phyloP scores from a whole-genome alignment of 1,140 invertebrate genomes.

The Prorops nasuta region DNA sequence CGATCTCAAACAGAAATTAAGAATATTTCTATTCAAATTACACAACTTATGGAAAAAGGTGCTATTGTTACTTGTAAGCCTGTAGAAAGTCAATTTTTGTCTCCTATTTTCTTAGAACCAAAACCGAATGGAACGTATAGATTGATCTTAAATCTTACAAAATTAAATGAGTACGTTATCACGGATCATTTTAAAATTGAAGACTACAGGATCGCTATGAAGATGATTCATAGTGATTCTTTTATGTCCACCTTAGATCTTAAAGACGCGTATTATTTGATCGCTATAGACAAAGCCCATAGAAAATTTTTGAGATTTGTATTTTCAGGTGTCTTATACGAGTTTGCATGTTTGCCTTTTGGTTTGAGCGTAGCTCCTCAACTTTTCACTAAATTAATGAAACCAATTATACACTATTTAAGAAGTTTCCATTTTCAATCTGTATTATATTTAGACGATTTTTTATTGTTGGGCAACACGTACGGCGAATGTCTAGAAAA shows the following conservation, averaged over 20 bases:
- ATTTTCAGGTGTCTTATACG: slow-evolving; percentile 8
- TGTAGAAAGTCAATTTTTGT: slow-evolving; percentile 16
- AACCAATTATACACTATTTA: slow-evolving; percentile 9
- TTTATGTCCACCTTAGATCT: slow-evolving; percentile 16
- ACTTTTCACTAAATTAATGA: slow-evolving; percentile 19
- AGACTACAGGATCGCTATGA: slow-evolving; percentile 9
- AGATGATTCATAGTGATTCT: not conserved
- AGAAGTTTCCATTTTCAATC: slow-evolving; percentile 2
- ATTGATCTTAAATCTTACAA: slow-evolving; percentile 14
- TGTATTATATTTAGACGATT: slow-evolving; percentile 18
- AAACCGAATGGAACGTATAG: slow-evolving; percentile 40
- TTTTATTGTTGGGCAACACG: slow-evolving; percentile 6
- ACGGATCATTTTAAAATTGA: slow-evolving; percentile 19
- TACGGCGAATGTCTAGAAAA: slow-evolving; percentile 7
- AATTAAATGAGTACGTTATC: slow-evolving; percentile 16
- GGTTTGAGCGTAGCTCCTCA: slow-evolving; percentile 1
- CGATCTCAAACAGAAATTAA: not conserved
- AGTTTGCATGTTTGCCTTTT: slow-evolving; percentile 19
- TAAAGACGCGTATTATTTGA: slow-evolving; percentile 16
- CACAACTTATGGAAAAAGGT: not conserved
- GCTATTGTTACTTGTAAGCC: not conserved
- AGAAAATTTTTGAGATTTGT: slow-evolving; percentile 16
- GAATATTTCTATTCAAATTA: not conserved
- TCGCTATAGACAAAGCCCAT: slow-evolving; percentile 10
- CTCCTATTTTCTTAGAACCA: slow-evolving; percentile 33